A percentile compares a stretch with the other conserved stretches of the same genome.
Conservation (phyloP, 2,113 vertebrate species). For the Oreochromis spilurus region DNA sequence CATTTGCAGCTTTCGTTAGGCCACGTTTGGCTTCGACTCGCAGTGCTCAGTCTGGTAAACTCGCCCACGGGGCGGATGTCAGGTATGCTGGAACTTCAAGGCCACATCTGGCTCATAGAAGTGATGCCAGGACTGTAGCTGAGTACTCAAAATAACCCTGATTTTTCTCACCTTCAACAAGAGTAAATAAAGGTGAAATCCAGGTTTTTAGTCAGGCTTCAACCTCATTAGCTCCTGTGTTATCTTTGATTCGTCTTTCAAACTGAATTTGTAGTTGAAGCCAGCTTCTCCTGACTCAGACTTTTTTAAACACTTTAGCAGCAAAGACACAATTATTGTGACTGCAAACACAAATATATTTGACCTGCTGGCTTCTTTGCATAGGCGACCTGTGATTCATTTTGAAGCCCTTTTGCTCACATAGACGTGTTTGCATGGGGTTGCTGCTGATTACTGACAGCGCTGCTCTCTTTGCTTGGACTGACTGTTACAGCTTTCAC, state of each 20-base stretch:
- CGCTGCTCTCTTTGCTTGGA: not conserved
- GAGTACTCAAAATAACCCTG: not conserved
- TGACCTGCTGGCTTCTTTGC: not conserved
- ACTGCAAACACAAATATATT: not conserved
- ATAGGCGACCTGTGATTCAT: accelerated
- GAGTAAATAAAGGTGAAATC: not conserved
- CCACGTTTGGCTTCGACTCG: not conserved
- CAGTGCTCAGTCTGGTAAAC: not conserved
- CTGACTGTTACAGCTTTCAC: not conserved
- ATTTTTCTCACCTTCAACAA: not conserved
- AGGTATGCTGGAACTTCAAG: not conserved
- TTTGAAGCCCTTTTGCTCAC: too few species aligned
- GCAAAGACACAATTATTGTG: not conserved
- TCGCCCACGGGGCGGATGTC: not conserved
- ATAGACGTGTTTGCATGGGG: not conserved
- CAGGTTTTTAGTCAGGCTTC: not conserved
- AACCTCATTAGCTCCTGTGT: not conserved
- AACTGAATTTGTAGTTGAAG: not conserved
- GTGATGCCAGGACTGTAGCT: not conserved
- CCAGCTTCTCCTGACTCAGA: not conserved
- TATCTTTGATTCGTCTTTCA: not conserved
- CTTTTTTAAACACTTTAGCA: not conserved
- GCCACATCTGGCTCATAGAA: not conserved
- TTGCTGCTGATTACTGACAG: not conserved
- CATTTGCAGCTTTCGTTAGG: not conserved